phyloP scores from a whole-genome alignment of 2,797 vertebrate species.

The Takifugu rubripes region DNA sequence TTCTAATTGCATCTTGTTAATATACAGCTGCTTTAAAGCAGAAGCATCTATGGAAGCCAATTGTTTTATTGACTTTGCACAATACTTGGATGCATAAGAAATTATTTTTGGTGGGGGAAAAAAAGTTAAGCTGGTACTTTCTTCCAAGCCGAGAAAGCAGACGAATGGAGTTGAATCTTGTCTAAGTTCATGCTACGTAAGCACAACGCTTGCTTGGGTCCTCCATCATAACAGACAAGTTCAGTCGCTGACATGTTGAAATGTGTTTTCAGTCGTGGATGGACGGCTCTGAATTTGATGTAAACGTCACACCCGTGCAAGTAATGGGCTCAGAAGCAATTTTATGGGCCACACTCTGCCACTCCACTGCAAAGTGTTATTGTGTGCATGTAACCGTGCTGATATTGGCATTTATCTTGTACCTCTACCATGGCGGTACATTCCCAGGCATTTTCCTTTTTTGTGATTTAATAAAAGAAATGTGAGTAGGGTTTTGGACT shows the following conservation, averaged over 20 bases:
- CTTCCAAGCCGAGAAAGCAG: background rate
- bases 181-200: slow-evolving; percentile 10
- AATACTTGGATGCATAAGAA: background rate
- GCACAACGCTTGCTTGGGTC: background rate
- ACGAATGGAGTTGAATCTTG: slow-evolving; percentile 4
- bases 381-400: background rate
- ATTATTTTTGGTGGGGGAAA: background rate
- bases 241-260: slow-evolving; percentile 10
- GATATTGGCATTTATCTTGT: no score
- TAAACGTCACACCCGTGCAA: slow-evolving; percentile 3
- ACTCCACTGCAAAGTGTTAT: background rate
- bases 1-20: slow-evolving; percentile 39
- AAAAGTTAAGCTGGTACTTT: background rate
- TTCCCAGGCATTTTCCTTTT: no score
- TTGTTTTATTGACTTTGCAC: slow-evolving; percentile 1
- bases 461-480: no score
- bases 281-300: slow-evolving; percentile 11
- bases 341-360: background rate
- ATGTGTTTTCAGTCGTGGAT: slow-evolving; percentile 16
- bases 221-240: slow-evolving; percentile 26
- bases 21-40: background rate
- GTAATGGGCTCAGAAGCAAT: slow-evolving; percentile 8
- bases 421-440: no score
- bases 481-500: no score
- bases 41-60: background rate